Conservation (phyloP, 1,140 invertebrate genomes). For the Caligus rogercresseyi region DNA sequence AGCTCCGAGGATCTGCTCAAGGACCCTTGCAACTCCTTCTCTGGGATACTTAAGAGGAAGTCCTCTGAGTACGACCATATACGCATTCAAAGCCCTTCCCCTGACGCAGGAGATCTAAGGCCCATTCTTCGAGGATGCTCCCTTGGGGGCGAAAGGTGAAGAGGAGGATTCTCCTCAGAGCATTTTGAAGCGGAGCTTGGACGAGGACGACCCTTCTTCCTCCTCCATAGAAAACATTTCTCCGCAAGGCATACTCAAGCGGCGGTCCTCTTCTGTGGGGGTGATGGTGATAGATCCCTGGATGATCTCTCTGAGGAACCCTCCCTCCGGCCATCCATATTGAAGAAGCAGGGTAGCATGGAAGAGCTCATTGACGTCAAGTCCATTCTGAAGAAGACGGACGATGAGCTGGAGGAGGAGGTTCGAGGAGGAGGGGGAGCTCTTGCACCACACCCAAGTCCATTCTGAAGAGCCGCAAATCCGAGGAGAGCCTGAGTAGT, state of each 20-base stretch:
- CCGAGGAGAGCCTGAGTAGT: slow-evolving; percentile 30
- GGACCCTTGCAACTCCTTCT: neutral
- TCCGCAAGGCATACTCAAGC: slow-evolving; percentile 24
- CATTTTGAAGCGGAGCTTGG: slow-evolving; percentile 44
- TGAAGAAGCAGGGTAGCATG: slow-evolving; percentile 46
- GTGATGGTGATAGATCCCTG: slow-evolving; percentile 21
- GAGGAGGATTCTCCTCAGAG: slow-evolving; percentile 35
- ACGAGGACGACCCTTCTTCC: slow-evolving; percentile 21
- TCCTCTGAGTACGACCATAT: slow-evolving; percentile 4
- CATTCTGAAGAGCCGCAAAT: slow-evolving; percentile 52
- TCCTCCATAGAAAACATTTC: neutral
- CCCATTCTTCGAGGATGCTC: too few species aligned
- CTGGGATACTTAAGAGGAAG: slow-evolving; percentile 21
- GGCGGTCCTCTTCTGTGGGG: slow-evolving; percentile 17
- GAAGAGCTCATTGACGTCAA: slow-evolving; percentile 34
- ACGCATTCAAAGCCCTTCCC: slow-evolving; percentile 21
- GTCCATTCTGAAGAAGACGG: slow-evolving; percentile 63
- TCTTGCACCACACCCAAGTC: slow-evolving; percentile 38
- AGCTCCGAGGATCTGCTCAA: slow-evolving; percentile 26
- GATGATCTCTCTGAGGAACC: slow-evolving; percentile 28
- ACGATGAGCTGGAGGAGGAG: slow-evolving; percentile 47
- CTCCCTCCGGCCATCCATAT: slow-evolving; percentile 51
- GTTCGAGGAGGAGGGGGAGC: slow-evolving; percentile 38
- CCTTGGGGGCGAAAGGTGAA: slow-evolving; percentile 12
- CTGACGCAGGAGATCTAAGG: slow-evolving; percentile 30